These are phyloP conservation scores for Linhomoeus sp. DNA, from an alignment of 2,888 invertebrate genomes.

Conservation along the genomic window DNA sequence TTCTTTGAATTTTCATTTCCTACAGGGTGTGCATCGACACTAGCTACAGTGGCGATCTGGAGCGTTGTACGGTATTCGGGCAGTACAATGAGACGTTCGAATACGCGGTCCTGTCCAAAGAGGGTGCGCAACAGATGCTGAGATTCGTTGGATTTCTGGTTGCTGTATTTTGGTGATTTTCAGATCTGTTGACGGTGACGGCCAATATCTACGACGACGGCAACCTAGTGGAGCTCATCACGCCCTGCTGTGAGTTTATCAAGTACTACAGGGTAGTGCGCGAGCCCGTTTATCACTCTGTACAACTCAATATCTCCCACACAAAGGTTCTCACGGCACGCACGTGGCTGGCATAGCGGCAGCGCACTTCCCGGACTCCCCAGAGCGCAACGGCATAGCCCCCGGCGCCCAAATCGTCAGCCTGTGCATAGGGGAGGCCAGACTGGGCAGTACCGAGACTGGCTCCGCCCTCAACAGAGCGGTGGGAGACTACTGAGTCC, in stretches of 20 bases:
- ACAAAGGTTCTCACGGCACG: constrained; percentile 90
- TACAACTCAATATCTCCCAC: background rate
- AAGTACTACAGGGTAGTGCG: background rate
- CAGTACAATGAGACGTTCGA: constrained; percentile 60
- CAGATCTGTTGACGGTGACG: constrained; percentile 64
- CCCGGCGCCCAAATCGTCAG: constrained; percentile 87
- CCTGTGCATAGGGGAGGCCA: constrained; percentile 60
- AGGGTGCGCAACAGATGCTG: constrained; percentile 19
- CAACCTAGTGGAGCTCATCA: constrained; percentile 70
- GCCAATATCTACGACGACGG: constrained; percentile 80
- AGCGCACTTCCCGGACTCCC: constrained; percentile 62
- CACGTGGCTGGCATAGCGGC: constrained; percentile 92
- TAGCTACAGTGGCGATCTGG: constrained; percentile 56
- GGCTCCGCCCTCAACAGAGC: constrained; percentile 76
- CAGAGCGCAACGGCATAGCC: constrained; percentile 76
- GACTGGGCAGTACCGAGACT: constrained; percentile 87
- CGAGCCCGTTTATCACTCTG: background rate
- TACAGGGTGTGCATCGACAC: constrained; percentile 61
- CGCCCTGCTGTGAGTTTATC: constrained; percentile 54
- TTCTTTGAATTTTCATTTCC: background rate
- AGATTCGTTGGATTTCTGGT: no score
- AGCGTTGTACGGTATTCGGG: constrained; percentile 52
- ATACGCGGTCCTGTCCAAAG: constrained; percentile 49
- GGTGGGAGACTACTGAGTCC: no score
- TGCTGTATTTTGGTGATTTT: constrained; percentile 8